Conservation (phyloP, 2,113 vertebrate species). For the Aptenodytes forsteri region DNA sequence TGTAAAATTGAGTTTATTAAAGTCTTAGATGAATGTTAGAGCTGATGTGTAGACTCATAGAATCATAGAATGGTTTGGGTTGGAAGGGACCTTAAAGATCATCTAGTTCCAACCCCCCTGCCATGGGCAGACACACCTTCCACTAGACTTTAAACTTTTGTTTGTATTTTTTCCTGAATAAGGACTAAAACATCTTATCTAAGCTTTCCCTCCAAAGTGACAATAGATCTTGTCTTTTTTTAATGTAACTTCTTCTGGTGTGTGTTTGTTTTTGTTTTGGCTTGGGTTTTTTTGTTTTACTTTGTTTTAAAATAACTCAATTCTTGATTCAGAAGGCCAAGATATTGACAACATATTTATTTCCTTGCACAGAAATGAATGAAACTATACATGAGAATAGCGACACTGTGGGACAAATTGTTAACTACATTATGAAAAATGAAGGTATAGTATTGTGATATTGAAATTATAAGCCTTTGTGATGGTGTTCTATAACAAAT, state of each 20-base stretch:
- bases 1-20: not conserved
- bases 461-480: not conserved
- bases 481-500: not conserved
- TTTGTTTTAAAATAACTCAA: not conserved
- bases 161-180: not conserved
- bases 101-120: too few species aligned
- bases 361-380: constrained; percentile 82
- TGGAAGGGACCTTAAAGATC: too few species aligned
- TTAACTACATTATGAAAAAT: constrained; percentile 96
- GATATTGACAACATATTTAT: not conserved
- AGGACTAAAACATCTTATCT: not conserved
- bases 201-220: not conserved
- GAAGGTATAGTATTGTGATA: constrained; percentile 81
- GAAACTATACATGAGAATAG: constrained; percentile 86
- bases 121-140: too few species aligned
- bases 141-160: not conserved
- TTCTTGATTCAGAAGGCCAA: not conserved
- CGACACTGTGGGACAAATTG: constrained; percentile 93
- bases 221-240: not conserved
- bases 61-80: too few species aligned
- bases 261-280: not conserved
- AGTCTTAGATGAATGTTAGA: not conserved
- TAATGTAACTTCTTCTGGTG: not conserved
- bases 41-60: not conserved
- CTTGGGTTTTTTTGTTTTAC: not conserved